Base-by-base conservation (phyloP, 2,888 invertebrate genomes). In the Dexiosoma caninum region DNA sequence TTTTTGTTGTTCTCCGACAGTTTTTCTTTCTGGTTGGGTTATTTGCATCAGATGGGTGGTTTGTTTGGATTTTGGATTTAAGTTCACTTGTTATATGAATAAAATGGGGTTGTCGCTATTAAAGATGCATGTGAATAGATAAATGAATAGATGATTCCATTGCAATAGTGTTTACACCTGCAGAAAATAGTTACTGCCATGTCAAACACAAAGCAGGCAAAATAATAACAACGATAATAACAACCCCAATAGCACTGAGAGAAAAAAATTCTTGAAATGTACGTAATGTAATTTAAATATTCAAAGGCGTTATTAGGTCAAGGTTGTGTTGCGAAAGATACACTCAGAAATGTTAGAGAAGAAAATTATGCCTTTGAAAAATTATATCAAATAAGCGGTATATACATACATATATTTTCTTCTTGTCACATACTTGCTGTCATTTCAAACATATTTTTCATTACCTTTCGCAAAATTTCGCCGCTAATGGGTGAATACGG, bases 101-200 rank as follows among this genome's bases (percentile, higher is more conserved):
- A 53, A 66, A 74, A 30, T 51, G 30, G 49, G n/a, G 57, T 59
- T 67, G 59, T 67, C 75, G 49, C 67, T 67, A 37, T 67, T 59
- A 70, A 35, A 66, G 79, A 80, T 80, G 79, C 72, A 67, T 77
- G 71, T 53, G 67, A 62, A 72, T 55, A 74, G 81, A 81, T 81
- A 77, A 81, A 74, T 77, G 72, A 78, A 74, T 82, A 55, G 67
- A 71, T 75, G 75, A 60, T 70, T 72, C 60, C 66, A 46, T 64
- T 77, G 67, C 59, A 74, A 44, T 5, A 42, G 57, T 72, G 81
- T 64, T 81, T 81, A 77, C 81, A 81, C 77, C 81, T 81, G 81
- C 77, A 77, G 81, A 81, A 81, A 81, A 81, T 81, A 69, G 81
- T 81, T 69, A 81, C 77, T 81, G 72, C 62, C 78, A 81, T 81